Percentiles rank a stretch among this genome's conserved stretches.
Conservation (phyloP, 2,797 vertebrate genomes). For the Gallirallus australis region DNA sequence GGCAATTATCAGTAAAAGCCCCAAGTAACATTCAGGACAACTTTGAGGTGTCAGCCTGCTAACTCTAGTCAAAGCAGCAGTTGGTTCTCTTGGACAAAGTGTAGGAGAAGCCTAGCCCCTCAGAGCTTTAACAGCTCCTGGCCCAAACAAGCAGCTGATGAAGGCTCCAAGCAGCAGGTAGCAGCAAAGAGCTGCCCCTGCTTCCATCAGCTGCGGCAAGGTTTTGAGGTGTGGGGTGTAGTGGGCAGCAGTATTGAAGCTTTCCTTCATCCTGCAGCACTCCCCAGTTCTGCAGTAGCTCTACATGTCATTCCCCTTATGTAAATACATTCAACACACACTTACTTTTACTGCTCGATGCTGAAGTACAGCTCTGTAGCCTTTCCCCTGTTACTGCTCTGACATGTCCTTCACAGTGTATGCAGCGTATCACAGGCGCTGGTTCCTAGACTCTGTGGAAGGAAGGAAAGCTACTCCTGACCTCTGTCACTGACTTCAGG, state of each 20-base stretch:
- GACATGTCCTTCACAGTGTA: neutral
- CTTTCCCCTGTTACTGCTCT: neutral
- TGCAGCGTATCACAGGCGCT: neutral
- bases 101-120: neutral
- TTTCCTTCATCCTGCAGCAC: neutral
- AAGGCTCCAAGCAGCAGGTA: neutral
- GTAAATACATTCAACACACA: fast-evolving
- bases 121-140: neutral
- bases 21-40: neutral
- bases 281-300: neutral
- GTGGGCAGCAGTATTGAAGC: neutral
- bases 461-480: neutral
- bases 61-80: neutral
- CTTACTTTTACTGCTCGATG: neutral
- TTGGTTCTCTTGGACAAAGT: neutral
- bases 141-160: neutral
- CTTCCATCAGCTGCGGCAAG: neutral
- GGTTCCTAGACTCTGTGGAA: neutral
- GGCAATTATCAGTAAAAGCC: fast-evolving
- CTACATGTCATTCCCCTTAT: fast-evolving
- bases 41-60: neutral
- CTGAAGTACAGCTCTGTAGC: neutral
- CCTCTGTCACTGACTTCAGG: neutral
- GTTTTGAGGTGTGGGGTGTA: neutral
- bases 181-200: neutral